A percentile compares a stretch with the other conserved stretches of the same genome.
Conservation (phyloP, 2,113 vertebrate species). For the Oplegnathus fasciatus region DNA sequence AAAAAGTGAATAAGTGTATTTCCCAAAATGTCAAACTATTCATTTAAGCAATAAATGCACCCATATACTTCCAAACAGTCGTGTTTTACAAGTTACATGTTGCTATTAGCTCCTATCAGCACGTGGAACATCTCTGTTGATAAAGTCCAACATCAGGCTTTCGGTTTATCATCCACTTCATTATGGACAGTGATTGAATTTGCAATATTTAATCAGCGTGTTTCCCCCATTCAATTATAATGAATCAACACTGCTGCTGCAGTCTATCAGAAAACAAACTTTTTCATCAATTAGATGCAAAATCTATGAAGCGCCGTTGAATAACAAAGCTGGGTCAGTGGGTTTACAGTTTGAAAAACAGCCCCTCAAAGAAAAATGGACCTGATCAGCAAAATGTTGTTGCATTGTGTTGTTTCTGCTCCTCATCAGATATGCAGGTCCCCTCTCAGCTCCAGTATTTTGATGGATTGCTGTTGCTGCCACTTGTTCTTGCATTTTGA, state of each 20-base stretch:
- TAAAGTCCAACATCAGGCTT: slow-evolving; percentile 13
- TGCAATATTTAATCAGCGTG: slow-evolving; percentile 49
- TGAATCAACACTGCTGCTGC: slow-evolving; percentile 25
- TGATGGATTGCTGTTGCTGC: slow-evolving; percentile 66
- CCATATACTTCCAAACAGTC: too few species aligned
- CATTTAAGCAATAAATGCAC: neutral
- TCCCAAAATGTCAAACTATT: neutral
- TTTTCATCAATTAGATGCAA: slow-evolving; percentile 52
- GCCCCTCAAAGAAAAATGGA: slow-evolving; percentile 41
- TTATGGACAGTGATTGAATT: slow-evolving; percentile 48
- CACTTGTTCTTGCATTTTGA: slow-evolving; percentile 47
- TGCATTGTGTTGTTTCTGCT: slow-evolving; percentile 45
- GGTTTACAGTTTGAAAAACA: slow-evolving; percentile 56
- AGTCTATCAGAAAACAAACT: slow-evolving; percentile 41
- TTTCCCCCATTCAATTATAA: slow-evolving; percentile 52
- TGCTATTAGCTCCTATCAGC: slow-evolving; percentile 18
- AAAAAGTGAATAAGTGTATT: neutral
- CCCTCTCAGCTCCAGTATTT: slow-evolving; percentile 25
- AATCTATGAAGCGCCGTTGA: slow-evolving; percentile 49
- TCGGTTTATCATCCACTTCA: slow-evolving; percentile 39
- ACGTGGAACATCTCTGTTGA: slow-evolving; percentile 12
- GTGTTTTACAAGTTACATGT: slow-evolving; percentile 17
- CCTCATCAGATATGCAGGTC: slow-evolving; percentile 58
- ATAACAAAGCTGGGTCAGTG: slow-evolving; percentile 60
- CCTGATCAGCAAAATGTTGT: slow-evolving; percentile 53